Conservation (phyloP, 1,140 invertebrate species). For the Stegodyphus mimosarum region DNA sequence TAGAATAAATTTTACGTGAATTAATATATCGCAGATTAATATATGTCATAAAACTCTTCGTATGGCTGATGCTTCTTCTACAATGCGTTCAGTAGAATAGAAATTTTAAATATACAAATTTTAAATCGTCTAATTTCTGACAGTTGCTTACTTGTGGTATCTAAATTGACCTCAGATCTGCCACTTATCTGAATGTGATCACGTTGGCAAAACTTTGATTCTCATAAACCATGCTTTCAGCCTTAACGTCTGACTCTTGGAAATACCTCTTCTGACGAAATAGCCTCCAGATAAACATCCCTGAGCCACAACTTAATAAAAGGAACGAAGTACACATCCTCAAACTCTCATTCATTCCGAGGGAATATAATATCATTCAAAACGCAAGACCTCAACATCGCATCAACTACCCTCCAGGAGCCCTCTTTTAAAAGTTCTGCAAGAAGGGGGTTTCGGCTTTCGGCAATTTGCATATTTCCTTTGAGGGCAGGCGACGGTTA, state of each 20-base stretch:
- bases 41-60: too few species aligned
- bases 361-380: constrained; percentile 44
- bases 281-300: constrained; percentile 10
- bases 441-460: constrained; percentile 34
- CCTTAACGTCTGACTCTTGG: neutral
- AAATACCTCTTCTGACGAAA: neutral
- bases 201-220: too few species aligned
- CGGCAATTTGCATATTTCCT: constrained; percentile 59
- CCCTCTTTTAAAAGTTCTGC: constrained; percentile 44
- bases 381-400: constrained; percentile 39
- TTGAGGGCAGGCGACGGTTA: constrained; percentile 50
- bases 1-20: too few species aligned
- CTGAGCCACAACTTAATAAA: neutral
- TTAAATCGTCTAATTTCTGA: too few species aligned
- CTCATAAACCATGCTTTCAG: neutral
- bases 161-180: too few species aligned
- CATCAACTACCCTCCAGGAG: constrained; percentile 27
- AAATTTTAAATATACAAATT: too few species aligned
- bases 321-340: neutral
- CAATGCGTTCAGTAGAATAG: too few species aligned
- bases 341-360: constrained; percentile 25
- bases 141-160: too few species aligned
- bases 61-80: too few species aligned
- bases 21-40: too few species aligned
- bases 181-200: too few species aligned